Evolutionary conservation across 2,113 vertebrate genomes (phyloP), one percentile per base, ranked within the genome.

Genomic region (Cryptotis parvus): DNA sequence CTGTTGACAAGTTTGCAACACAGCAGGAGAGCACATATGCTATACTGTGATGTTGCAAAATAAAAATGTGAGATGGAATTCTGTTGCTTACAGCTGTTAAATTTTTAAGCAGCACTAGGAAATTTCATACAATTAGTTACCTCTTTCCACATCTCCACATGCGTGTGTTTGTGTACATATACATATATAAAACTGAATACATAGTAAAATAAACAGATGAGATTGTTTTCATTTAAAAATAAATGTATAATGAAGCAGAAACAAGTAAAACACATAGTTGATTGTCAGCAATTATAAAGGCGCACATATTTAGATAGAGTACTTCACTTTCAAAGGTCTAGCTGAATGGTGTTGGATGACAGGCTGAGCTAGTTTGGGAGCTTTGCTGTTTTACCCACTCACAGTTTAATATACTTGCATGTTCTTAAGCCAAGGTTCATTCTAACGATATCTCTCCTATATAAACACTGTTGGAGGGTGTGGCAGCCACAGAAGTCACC

Each of bases 61-160:
- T 91, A 90, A 96, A 96, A 97, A 95, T 81, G 74, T 72, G 43
- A 94, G 78, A 72, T 78, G 55, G 66, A 84, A 55, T 89, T 91
- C 87, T 91, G 70, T 70, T 76, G 35, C 92, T 63, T 81, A 77
- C 80, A 93, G 94, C 95, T 96, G 85, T 84, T 94, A 88, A 68
- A 35, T 83, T 92, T 84, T 81, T 74, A 93, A 89, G 33, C 22
- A 88, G 55, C 29, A 87, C 79, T 96, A 83, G 52, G 10, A 88
- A 87, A 65, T 79, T 66, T 58, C 24, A 31, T 76, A 80, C 82
- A 77, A 75, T 75, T 79, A 92, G 89, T 86, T 92, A n/a, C 37
- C 35, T 70, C 7, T 70, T 18, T 70, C n/a, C 86, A 12, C 35
- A 31, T 70, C 33, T 70, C n/a, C 86, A 12, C 35, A 31, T 70